These are phyloP conservation scores for Melanerpes aurifrons DNA, from an alignment of 2,113 vertebrate genomes.

Conservation along the genomic window DNA sequence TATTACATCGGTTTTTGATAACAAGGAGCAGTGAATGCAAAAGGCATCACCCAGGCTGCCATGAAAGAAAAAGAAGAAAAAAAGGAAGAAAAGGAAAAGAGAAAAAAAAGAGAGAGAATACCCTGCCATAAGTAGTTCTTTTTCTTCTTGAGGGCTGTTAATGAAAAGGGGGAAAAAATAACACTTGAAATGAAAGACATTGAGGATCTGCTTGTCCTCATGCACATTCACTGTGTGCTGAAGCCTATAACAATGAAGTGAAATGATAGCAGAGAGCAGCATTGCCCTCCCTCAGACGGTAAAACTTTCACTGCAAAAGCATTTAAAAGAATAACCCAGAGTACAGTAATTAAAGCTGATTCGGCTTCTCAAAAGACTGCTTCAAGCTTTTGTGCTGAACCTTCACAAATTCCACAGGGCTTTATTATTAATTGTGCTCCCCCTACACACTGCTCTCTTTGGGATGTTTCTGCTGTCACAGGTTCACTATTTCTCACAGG, in stretches of 20 bases:
- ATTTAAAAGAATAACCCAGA: slow-evolving; percentile 55
- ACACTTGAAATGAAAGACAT: slow-evolving; percentile 46
- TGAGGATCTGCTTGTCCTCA: slow-evolving; percentile 35
- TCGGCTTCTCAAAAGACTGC: slow-evolving; percentile 58
- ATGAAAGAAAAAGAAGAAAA: neutral
- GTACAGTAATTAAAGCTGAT: slow-evolving; percentile 72
- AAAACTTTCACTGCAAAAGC: slow-evolving; percentile 57
- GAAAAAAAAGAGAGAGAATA: neutral
- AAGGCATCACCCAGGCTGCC: neutral
- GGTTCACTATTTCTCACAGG: slow-evolving; percentile 49
- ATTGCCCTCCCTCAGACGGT: slow-evolving; percentile 56
- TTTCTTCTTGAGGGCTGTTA: slow-evolving; percentile 41
- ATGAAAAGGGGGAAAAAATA: slow-evolving; percentile 25
- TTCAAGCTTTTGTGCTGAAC: slow-evolving; percentile 72
- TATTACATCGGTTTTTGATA: slow-evolving; percentile 47
- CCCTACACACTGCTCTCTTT: slow-evolving; percentile 32
- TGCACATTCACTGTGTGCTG: neutral
- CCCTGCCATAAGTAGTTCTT: slow-evolving; percentile 7
- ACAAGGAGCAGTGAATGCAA: slow-evolving; percentile 15
- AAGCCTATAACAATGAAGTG: slow-evolving; percentile 52
- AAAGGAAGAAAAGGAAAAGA: neutral
- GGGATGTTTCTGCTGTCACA: slow-evolving; percentile 68
- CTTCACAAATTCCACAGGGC: slow-evolving; percentile 61
- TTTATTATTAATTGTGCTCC: slow-evolving; percentile 68
- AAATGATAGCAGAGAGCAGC: slow-evolving; percentile 56